Base-by-base conservation (phyloP, 2,113 vertebrate species). In the Chamaetylas fuelleborni region DNA sequence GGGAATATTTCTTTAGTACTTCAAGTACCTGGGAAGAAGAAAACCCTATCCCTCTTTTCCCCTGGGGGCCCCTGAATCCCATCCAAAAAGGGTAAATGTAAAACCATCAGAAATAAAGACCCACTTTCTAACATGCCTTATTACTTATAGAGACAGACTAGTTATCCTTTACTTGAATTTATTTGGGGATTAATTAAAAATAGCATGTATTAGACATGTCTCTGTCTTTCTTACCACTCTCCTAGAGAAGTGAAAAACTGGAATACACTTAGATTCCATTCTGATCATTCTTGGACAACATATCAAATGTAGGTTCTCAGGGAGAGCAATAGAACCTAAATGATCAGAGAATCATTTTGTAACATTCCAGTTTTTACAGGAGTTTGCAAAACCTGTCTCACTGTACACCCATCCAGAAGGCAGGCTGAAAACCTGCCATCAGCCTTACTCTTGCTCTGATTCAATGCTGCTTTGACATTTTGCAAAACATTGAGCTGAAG, bases 111-210 rank as follows among this genome's bases (percentile, higher is more conserved):
- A 93, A 89, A 77, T 34, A 73, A 62, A 24, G 23, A 51, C 15
- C 2, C 3, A 22, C 48, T 79, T 95, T 79, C n/a, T 70, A 64
- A 40, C 4, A 36, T 45, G 8, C 4, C 64, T 71, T 71, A 13
- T 79, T 56, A 54, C 38, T 67, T 64, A 11, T 3, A 76, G 17
- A 31, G 29, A 62, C 14, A 82, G 53, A 69, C 2, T 6, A 12
- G 15, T 62, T 70, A 64, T 36, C 23, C 86, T 90, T 93, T 56
- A 64, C 81, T 54, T 71, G 29, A 47, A 76, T 92, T 88, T 93
- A 62, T 86, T 86, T 43, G 42, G 73, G 67, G 86, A 62, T 69
- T 80, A 88, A 92, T 80, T 65, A 91, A 89, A 69, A 2, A 33
- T 18, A 72, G 58, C 12, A n/a, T 83, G 28, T 34, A 26, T 13